phyloP scores from a whole-genome alignment of 2,888 invertebrate species.

The Mayetiola destructor region DNA sequence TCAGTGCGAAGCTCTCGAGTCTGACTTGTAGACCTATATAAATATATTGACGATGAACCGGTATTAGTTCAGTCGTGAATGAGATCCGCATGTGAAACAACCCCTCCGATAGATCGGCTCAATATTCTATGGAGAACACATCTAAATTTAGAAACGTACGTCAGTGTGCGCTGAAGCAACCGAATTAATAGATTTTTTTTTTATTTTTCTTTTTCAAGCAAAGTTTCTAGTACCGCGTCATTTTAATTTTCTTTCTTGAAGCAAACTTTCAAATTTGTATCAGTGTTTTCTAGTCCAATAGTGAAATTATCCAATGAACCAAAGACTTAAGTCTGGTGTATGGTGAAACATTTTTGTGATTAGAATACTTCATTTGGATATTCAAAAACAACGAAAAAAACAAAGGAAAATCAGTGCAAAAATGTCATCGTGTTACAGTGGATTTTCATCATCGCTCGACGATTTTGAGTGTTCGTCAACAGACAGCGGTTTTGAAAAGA shows the following conservation, averaged over 20 bases:
- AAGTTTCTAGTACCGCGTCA: background rate
- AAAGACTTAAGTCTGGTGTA: too few species aligned
- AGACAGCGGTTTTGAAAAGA: conserved; percentile 65
- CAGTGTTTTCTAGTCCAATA: too few species aligned
- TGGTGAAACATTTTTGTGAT: too few species aligned
- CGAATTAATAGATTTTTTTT: background rate
- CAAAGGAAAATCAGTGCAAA: background rate
- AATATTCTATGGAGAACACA: too few species aligned
- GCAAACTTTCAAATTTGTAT: too few species aligned
- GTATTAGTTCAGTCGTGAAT: conserved; percentile 8
- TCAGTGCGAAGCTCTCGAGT: too few species aligned
- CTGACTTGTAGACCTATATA: too few species aligned
- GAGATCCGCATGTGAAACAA: conserved; percentile 10
- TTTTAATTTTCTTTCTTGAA: too few species aligned
- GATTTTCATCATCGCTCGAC: conserved; percentile 27
- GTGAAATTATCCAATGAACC: too few species aligned
- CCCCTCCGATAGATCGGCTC: background rate
- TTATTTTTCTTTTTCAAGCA: background rate
- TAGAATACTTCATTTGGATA: too few species aligned
- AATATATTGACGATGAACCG: conserved; percentile 9
- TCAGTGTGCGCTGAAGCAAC: background rate
- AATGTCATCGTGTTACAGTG: conserved; percentile 31
- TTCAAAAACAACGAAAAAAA: background rate
- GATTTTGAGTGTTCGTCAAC: conserved; percentile 45
- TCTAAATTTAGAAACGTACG: background rate